Base-by-base conservation (phyloP, 1,140 invertebrate species). In the Macrotrachela quadricornifera region DNA sequence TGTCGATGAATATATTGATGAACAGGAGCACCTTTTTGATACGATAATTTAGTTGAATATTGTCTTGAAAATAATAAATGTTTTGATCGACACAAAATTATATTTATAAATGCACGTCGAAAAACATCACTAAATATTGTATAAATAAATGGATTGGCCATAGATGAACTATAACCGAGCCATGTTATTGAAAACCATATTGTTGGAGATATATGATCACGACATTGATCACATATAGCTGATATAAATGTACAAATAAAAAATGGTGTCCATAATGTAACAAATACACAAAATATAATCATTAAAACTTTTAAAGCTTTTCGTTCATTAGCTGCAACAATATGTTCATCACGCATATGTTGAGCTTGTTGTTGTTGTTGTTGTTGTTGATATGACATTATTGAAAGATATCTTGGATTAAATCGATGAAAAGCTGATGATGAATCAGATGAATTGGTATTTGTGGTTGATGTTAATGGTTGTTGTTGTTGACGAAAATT, bases 101-200 rank as follows among this genome's bases (percentile, higher is more conserved):
- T 65, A 38, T 59, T 59, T 36, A 64, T 59, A 55, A 69, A 69
- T n/a, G 65, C 62, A 21, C 60, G 55, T 12, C 68, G 57, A 56
- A 71, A 71, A 21, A 64, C 60, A 11, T 64, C 69, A 51, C 68
- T 71, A 55, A 71, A 69, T 63, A 68, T 66, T 0, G 68, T 70
- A 45, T 71, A 71, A 38, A 71, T 69, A 51, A 71, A 66, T 10
- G 69, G 69, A 49, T 71, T 71, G 37, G 67, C 65, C 49, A 69
- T 58, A 1, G 65, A 67, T 1, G 68, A 67, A 12, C 64, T 50
- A 44, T 70, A 71, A 15, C 69, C 69, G 56, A 71, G 62, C 69
- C 69, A 71, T 9, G 64, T 45, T 15, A 53, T 40, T 10, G 46
- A 17, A 15, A 44, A 30, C n/a, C 38, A 21, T 10, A 56, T 66